These are phyloP conservation scores for Cygnus atratus DNA, from an alignment of 2,113 vertebrate species.

Conservation along the genomic window DNA sequence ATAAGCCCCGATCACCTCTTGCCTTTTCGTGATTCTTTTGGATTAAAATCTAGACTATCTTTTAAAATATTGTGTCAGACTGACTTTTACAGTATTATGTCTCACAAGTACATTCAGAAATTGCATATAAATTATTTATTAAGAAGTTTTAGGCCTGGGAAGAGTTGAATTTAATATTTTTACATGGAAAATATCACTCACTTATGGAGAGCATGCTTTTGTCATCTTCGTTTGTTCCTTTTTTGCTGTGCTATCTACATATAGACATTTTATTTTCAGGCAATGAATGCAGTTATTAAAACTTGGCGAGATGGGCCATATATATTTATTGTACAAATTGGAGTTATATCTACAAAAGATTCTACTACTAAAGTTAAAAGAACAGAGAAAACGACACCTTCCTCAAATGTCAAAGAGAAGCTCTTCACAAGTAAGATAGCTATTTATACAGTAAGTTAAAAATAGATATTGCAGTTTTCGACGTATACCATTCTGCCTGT, in stretches of 20 bases:
- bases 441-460: not conserved
- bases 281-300: slow-evolving; percentile 83
- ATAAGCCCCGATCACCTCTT: not conserved
- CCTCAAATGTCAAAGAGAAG: slow-evolving; percentile 21
- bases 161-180: not conserved
- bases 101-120: not conserved
- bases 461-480: not conserved
- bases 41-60: not conserved
- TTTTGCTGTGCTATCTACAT: not conserved
- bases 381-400: not conserved
- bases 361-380: slow-evolving; percentile 25
- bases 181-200: not conserved
- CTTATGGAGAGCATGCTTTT: not conserved
- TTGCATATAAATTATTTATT: not conserved
- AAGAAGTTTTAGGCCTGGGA: not conserved
- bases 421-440: slow-evolving; percentile 77
- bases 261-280: slow-evolving; percentile 62
- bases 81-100: not conserved
- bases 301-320: slow-evolving; percentile 92
- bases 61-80: not conserved
- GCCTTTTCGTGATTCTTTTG: not conserved
- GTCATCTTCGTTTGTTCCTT: not conserved
- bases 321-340: slow-evolving; percentile 90
- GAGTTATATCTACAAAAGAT: slow-evolving; percentile 51
- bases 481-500: not conserved